Base-by-base conservation (phyloP, 2,888 invertebrate genomes). In the Papilio gigon region DNA sequence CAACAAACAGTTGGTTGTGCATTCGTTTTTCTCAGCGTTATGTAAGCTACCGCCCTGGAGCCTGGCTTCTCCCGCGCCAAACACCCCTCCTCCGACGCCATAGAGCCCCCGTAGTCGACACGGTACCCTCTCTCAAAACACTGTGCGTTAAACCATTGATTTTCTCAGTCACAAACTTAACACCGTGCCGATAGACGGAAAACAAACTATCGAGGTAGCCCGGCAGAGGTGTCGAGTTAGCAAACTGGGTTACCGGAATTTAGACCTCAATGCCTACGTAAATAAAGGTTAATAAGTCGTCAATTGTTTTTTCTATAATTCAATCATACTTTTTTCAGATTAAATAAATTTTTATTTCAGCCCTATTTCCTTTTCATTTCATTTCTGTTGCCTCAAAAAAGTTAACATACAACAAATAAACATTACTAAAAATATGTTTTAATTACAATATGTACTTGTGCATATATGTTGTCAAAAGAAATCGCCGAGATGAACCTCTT, bases 21-120 rank as follows among this genome's bases (percentile, higher is more conserved):
- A 87, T 89, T 89, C 90, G 89, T 85, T 90, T 89, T 88, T 83
- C 90, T 86, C 89, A 70, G 78, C 83, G 88, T 92, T 92, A 92
- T 88, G 87, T 91, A 92, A 92, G 91, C 89, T 87, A 82, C 88
- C 82, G 87, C 87, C 89, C 88, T 84, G 89, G 89, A 89, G 89
- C 89, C 86, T 84, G 87, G 85, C 83, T 79, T 78, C 80, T 81
- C 74, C 74, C 72, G 72, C 68, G 59, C 64, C 59, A 59, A 59
- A 68, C 53, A 70, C 62, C 56, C 66, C 62, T 61, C 70, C 70
- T 58, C 66, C 53, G 70, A 68, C 71, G 70, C 65, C 44, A 65
- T 22, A 27, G 69, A 35, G 42, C 42, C 61, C 56, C 56, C 65
- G 65, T 65, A n/a, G 56, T 9, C 30, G 37, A 67, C 67, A 65